Percentiles rank a stretch among this genome's conserved stretches.
Evolutionary conservation across 1,140 invertebrate genomes (phyloP).

Genomic region (Drosophila nigrodunni): DNA sequence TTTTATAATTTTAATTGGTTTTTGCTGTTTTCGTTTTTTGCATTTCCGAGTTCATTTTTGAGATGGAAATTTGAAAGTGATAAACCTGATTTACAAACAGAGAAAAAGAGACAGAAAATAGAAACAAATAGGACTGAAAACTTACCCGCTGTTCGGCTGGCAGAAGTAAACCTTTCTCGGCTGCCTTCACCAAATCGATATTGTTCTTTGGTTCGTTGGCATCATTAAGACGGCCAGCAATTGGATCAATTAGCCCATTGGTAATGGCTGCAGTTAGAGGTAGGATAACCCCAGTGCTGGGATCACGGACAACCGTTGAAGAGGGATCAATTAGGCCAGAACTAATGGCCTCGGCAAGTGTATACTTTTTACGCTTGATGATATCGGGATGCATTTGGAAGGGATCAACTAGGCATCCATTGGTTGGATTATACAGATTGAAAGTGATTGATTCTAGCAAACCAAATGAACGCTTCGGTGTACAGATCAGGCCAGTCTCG

Average conservation of each 20-base stretch:
- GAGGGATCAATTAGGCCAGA: constrained; percentile 93
- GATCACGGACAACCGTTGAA: constrained; percentile 92
- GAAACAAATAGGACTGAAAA: constrained; percentile 67
- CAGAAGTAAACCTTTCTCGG: constrained; percentile 93
- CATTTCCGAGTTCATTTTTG: constrained; percentile 52
- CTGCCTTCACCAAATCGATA: constrained; percentile 94
- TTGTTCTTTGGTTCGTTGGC: constrained; percentile 88
- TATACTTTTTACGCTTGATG: constrained; percentile 88
- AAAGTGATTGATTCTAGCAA: constrained; percentile 93
- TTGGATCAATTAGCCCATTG: constrained; percentile 90
- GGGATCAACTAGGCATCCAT: constrained; percentile 92
- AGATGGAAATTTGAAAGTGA: constrained; percentile 46
- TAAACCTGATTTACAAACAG: constrained; percentile 27
- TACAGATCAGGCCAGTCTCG: constrained; percentile 91
- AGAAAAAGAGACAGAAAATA: constrained; percentile 6
- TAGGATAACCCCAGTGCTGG: constrained; percentile 89
- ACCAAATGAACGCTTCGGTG: constrained; percentile 90
- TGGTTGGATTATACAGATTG: constrained; percentile 92
- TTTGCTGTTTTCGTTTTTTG: constrained; percentile 44
- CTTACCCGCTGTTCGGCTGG: constrained; percentile 97
- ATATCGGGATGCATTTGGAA: constrained; percentile 89
- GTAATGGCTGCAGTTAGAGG: constrained; percentile 92
- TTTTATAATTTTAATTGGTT: constrained; percentile 49
- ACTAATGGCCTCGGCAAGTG: constrained; percentile 91
- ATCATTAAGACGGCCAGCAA: constrained; percentile 89